Conservation (phyloP, 2,888 invertebrate genomes). For the Thyatira batis region DNA sequence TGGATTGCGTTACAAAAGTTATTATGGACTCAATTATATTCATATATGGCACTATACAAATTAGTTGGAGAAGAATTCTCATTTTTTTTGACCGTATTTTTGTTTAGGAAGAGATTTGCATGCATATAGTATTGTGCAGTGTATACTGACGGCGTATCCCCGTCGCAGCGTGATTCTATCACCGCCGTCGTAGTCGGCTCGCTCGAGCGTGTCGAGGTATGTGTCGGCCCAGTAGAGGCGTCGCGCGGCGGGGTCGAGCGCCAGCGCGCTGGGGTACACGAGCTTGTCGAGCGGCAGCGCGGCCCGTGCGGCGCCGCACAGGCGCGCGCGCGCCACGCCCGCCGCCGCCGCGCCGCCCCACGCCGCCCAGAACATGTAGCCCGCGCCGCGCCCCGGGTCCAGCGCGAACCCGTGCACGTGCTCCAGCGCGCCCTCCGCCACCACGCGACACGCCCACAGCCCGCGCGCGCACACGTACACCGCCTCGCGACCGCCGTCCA, state of each 20-base stretch:
- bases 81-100: too few species aligned
- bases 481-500: conserved; percentile 86
- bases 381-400: conserved; percentile 84
- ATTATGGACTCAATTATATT: too few species aligned
- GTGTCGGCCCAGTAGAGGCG: conserved; percentile 91
- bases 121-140: too few species aligned
- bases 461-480: conserved; percentile 86
- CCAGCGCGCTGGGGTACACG: conserved; percentile 89
- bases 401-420: conserved; percentile 89
- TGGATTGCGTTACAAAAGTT: too few species aligned
- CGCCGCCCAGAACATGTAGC: conserved; percentile 88
- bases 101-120: too few species aligned
- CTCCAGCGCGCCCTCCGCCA: conserved; percentile 85
- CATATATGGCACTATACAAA: too few species aligned
- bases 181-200: conserved; percentile 88
- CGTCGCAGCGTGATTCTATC: conserved; percentile 84
- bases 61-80: too few species aligned
- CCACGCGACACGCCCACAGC: conserved; percentile 85
- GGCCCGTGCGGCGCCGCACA: conserved; percentile 84
- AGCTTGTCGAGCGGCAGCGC: conserved; percentile 86
- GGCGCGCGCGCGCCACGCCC: conserved; percentile 84
- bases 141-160: conserved; percentile 74
- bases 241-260: conserved; percentile 87
- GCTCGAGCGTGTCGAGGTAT: conserved; percentile 90
- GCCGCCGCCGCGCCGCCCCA: conserved; percentile 86